Conservation (phyloP, 2,888 invertebrate genomes). For the Cerastis rubricosa region DNA sequence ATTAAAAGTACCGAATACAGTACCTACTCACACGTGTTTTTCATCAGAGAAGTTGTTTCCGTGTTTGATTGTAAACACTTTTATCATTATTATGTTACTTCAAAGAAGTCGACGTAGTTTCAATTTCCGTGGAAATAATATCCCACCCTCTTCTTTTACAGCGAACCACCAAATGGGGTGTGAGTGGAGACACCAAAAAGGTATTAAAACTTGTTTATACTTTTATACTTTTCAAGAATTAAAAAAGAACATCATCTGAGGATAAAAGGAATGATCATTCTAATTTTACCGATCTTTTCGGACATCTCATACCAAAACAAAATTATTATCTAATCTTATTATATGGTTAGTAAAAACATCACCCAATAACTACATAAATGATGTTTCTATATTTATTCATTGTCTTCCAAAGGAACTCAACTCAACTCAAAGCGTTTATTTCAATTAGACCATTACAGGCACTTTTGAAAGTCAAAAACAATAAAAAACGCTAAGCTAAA, state of each 20-base stretch:
- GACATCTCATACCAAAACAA: not conserved
- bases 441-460: too few relatives aligned
- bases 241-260: not conserved
- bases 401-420: not conserved
- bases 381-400: not conserved
- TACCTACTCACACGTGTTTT: not conserved
- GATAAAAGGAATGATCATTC: not conserved
- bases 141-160: conserved; percentile 68
- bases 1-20: not conserved
- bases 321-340: not conserved
- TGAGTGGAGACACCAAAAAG: conserved; percentile 82
- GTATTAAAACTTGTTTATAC: conserved; percentile 62
- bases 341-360: too few relatives aligned
- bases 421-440: too few relatives aligned
- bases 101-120: not conserved
- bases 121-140: conserved; percentile 16
- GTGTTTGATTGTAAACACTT: not conserved
- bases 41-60: not conserved
- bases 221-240: not conserved
- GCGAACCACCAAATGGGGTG: conserved; percentile 83
- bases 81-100: not conserved
- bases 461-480: too few relatives aligned
- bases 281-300: not conserved
- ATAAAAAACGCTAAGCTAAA: too few relatives aligned
- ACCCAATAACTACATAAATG: not conserved